Evolutionary conservation across 2,797 vertebrate genomes (phyloP).

Genomic region (Apodemus agrarius): DNA sequence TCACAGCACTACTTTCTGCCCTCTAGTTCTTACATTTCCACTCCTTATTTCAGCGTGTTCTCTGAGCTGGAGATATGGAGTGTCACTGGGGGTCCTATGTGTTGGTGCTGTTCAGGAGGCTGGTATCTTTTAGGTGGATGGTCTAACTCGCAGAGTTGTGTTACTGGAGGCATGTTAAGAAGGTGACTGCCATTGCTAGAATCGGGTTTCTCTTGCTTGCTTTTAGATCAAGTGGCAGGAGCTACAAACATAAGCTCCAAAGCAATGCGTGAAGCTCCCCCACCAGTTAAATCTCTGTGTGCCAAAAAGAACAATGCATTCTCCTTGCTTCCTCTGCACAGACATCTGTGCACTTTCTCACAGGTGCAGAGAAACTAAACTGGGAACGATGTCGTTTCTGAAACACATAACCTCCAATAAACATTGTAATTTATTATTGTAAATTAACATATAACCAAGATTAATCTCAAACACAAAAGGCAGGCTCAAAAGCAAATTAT

Average conservation of each 20-base stretch:
- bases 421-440: not conserved
- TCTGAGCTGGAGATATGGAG: not conserved
- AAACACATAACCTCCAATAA: not conserved
- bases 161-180: no score
- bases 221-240: not conserved
- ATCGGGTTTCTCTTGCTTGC: no score
- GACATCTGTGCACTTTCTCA: not conserved
- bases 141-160: not conserved
- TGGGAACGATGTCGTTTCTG: not conserved
- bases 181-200: not conserved
- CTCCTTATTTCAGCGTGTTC: not conserved
- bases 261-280: no score
- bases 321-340: not conserved
- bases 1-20: not conserved
- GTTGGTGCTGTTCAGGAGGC: no score
- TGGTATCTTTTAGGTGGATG: not conserved
- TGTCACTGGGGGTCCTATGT: not conserved
- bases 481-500: not conserved
- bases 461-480: not conserved
- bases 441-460: not conserved
- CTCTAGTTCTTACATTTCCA: not conserved
- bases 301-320: not conserved
- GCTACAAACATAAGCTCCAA: no score
- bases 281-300: not conserved
- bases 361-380: not conserved